These are phyloP conservation scores for Procambarus clarkii DNA, from an alignment of 1,140 invertebrate genomes.

Conservation along the genomic window DNA sequence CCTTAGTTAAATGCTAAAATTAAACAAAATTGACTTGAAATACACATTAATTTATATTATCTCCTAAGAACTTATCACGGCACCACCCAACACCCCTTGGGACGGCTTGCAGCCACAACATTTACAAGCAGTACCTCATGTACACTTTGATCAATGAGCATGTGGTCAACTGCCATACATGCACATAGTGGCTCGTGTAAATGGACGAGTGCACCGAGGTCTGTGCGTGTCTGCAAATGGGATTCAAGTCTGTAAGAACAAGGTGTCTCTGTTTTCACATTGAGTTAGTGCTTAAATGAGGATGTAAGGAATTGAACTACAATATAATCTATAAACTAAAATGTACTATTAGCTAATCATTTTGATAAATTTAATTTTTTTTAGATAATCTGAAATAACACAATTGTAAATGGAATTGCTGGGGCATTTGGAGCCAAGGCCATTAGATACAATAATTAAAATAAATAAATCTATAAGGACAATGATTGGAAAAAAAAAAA, in stretches of 20 bases:
- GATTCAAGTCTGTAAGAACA: slow-evolving; percentile 61
- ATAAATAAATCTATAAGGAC: slow-evolving; percentile 45
- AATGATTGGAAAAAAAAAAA: slow-evolving; percentile 39
- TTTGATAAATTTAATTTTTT: slow-evolving; percentile 24
- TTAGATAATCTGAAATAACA: slow-evolving; percentile 18
- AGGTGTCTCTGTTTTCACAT: slow-evolving; percentile 59
- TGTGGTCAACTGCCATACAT: slow-evolving; percentile 41
- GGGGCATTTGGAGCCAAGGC: not conserved
- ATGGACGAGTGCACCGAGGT: slow-evolving; percentile 57
- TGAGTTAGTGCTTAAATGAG: slow-evolving; percentile 37
- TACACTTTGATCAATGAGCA: slow-evolving; percentile 41
- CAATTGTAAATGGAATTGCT: slow-evolving; percentile 30
- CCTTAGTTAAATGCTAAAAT: slow-evolving; percentile 14
- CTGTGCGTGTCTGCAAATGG: slow-evolving; percentile 55
- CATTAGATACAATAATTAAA: slow-evolving; percentile 53
- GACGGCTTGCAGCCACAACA: slow-evolving; percentile 62
- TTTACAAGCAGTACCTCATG: slow-evolving; percentile 54
- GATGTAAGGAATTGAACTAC: not conserved
- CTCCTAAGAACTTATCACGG: slow-evolving; percentile 20
- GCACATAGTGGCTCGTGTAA: slow-evolving; percentile 57
- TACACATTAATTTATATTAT: not conserved
- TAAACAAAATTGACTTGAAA: not conserved
- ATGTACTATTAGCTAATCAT: slow-evolving; percentile 25
- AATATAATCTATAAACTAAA: slow-evolving; percentile 41
- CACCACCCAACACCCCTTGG: slow-evolving; percentile 58